phyloP scores from a whole-genome alignment of 2,888 invertebrate species.

The Lycia hirtaria region DNA sequence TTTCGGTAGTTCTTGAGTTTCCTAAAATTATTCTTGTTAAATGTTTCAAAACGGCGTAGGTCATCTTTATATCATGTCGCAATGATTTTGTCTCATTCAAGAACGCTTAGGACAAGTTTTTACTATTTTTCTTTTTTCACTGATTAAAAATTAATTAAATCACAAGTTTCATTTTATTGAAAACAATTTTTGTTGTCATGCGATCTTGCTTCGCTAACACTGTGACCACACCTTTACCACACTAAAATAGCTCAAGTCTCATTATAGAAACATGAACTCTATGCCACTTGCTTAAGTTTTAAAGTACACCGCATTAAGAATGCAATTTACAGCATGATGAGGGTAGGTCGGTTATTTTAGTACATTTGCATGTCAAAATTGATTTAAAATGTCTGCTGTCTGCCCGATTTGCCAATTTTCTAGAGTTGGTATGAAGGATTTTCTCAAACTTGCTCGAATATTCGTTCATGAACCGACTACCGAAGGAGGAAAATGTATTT shows the following conservation, averaged over 20 bases:
- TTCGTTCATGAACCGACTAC: too few species aligned
- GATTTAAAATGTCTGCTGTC: constrained; percentile 28
- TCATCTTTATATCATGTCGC: too few species aligned
- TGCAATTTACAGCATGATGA: constrained; percentile 6
- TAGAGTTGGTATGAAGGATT: background rate
- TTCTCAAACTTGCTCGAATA: background rate
- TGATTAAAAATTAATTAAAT: too few species aligned
- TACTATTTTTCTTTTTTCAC: too few species aligned
- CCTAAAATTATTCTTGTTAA: too few species aligned
- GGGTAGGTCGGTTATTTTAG: constrained; percentile 26
- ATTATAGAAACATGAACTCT: constrained; percentile 17
- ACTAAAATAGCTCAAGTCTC: constrained; percentile 12
- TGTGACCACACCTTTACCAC: constrained; percentile 6
- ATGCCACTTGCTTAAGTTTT: constrained; percentile 2
- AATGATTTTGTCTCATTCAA: too few species aligned
- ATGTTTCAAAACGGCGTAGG: too few species aligned
- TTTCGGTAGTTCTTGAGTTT: too few species aligned
- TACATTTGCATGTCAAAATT: constrained; percentile 28
- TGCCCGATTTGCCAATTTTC: constrained; percentile 1
- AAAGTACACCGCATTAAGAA: constrained; percentile 8
- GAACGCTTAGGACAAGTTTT: too few species aligned
- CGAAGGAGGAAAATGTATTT: too few species aligned
- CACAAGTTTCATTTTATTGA: too few species aligned
- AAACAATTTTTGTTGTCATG: too few species aligned
- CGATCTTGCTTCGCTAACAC: background rate